phyloP scores from a whole-genome alignment of 2,888 invertebrate species.

The Dicyrtoma fusca region DNA sequence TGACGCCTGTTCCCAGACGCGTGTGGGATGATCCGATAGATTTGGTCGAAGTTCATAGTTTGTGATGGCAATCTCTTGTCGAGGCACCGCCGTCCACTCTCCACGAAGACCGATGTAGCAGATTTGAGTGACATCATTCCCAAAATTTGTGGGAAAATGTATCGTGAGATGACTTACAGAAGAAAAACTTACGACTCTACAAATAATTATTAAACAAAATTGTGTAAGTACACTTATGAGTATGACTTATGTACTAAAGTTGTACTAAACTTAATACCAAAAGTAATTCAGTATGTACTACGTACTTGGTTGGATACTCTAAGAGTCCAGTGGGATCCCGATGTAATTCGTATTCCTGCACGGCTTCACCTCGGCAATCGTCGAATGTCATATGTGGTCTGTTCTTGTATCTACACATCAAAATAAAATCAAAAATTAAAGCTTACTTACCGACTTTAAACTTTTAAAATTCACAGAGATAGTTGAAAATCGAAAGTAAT shows the following conservation, averaged over 20 bases:
- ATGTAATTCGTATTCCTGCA: conserved; percentile 87
- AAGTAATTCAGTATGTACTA: conserved; percentile 23
- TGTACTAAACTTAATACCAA: background rate
- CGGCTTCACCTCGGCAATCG: conserved; percentile 72
- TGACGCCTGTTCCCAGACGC: conserved; percentile 67
- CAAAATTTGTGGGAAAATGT: conserved; percentile 88
- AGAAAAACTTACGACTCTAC: conserved; percentile 88
- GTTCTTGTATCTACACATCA: conserved; percentile 79
- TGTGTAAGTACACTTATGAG: background rate
- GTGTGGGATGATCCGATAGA: conserved; percentile 79
- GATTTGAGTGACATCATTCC: conserved; percentile 79
- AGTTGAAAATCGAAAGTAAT: conserved; percentile 6
- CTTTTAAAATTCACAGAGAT: background rate
- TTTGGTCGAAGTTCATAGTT: conserved; percentile 87
- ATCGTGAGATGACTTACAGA: conserved; percentile 85
- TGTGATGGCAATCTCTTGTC: conserved; percentile 89
- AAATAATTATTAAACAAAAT: background rate
- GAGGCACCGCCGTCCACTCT: conserved; percentile 85
- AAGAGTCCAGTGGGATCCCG: conserved; percentile 76
- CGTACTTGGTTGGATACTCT: conserved; percentile 88
- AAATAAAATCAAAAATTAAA: background rate
- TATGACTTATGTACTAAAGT: too few species aligned
- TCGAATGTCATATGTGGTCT: conserved; percentile 94
- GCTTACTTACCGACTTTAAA: background rate
- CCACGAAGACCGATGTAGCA: conserved; percentile 95